Percentiles rank a stretch among this genome's conserved stretches.
phyloP scores from a whole-genome alignment of 2,888 invertebrate genomes.

The Parnassius apollo region DNA sequence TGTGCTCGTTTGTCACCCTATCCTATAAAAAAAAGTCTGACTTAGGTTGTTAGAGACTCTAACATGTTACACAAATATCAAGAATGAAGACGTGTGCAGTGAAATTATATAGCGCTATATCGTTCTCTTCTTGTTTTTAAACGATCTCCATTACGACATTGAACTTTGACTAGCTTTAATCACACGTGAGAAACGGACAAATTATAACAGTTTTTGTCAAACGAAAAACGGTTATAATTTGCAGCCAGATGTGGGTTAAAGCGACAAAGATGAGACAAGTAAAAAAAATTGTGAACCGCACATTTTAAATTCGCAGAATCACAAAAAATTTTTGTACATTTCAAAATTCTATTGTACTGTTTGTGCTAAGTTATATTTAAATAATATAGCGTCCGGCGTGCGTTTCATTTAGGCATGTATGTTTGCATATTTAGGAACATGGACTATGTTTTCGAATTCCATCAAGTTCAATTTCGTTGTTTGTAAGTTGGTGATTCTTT shows the following conservation, averaged over 20 bases:
- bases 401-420: too few relatives aligned
- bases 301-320: slow-evolving; percentile 17
- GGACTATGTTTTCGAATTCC: too few relatives aligned
- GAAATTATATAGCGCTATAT: neutral
- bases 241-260: slow-evolving; percentile 12
- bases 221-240: slow-evolving; percentile 6
- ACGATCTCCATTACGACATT: neutral
- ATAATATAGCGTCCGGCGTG: too few relatives aligned
- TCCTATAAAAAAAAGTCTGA: too few relatives aligned
- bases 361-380: too few relatives aligned
- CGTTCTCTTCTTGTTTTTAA: too few relatives aligned
- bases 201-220: slow-evolving; percentile 8
- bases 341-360: too few relatives aligned
- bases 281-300: slow-evolving; percentile 15
- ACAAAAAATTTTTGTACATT: slow-evolving; percentile 2
- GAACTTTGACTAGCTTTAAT: slow-evolving; percentile 6
- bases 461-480: too few relatives aligned
- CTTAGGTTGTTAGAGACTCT: too few relatives aligned
- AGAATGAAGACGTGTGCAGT: neutral
- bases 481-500: too few relatives aligned
- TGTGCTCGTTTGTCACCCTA: too few relatives aligned
- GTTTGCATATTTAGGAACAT: too few relatives aligned
- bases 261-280: slow-evolving; percentile 17
- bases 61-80: neutral
- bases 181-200: slow-evolving; percentile 14